Percentiles rank a stretch among this genome's conserved stretches.
Evolutionary conservation across 1,140 invertebrate species (phyloP).

Genomic region (Agrilus planipennis): DNA sequence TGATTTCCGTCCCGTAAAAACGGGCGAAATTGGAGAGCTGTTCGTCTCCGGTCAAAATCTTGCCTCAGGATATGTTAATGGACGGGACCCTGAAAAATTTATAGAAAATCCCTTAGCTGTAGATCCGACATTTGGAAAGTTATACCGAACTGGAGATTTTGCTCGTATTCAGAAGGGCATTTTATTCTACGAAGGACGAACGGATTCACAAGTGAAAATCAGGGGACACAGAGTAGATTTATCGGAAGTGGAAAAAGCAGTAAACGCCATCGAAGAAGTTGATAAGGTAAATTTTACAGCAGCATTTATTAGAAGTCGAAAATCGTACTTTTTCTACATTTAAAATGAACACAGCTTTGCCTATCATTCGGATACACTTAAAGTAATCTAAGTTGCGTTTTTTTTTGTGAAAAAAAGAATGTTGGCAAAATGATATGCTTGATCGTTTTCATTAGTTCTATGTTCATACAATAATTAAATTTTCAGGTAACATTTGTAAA

Average conservation of each 20-base stretch:
- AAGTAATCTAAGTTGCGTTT: too few species aligned
- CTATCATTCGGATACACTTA: too few species aligned
- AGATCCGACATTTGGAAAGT: conserved; percentile 37
- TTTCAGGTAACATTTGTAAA: too few species aligned
- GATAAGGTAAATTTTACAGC: too few species aligned
- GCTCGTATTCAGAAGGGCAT: conserved; percentile 58
- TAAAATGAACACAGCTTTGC: too few species aligned
- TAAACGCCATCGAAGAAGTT: conserved; percentile 42
- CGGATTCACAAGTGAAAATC: conserved; percentile 79
- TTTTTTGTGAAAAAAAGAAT: too few species aligned
- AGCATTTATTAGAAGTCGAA: conserved; percentile 23
- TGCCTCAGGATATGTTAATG: conserved; percentile 66
- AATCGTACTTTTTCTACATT: too few species aligned
- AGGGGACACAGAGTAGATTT: conserved; percentile 74
- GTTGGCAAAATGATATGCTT: too few species aligned
- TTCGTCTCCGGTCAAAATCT: conserved; percentile 67
- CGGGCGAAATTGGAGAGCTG: conserved; percentile 65
- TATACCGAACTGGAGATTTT: conserved; percentile 77
- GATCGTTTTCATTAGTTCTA: too few species aligned
- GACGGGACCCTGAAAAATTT: conserved; percentile 58
- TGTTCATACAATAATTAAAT: too few species aligned
- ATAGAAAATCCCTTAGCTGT: conserved; percentile 55
- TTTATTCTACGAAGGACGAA: conserved; percentile 66
- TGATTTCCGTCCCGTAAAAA: conserved; percentile 50
- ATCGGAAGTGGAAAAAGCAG: conserved; percentile 65